Percentiles rank a stretch among this genome's conserved stretches.
phyloP scores from a whole-genome alignment of 2,113 vertebrate genomes.

The Rhinopomastus cyanomelas region DNA sequence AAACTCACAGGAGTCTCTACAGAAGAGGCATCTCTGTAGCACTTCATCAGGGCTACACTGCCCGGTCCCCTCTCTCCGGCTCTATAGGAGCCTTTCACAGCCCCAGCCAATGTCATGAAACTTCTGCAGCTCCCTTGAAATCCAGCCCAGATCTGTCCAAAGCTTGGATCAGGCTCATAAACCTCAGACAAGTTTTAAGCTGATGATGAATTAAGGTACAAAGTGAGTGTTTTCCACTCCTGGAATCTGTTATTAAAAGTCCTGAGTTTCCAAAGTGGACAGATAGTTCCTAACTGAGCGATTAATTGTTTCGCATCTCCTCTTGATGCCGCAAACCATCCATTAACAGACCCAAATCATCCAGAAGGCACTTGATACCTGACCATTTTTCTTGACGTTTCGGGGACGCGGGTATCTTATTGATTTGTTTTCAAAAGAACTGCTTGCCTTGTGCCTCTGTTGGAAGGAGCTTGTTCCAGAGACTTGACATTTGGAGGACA shows the following conservation, averaged over 20 bases:
- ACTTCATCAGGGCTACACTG: not conserved
- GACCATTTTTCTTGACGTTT: not conserved
- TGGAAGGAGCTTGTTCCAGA: constrained; percentile 37
- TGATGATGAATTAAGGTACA: constrained; percentile 65
- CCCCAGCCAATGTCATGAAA: not conserved
- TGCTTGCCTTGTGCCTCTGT: not conserved
- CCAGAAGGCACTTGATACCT: constrained; percentile 8
- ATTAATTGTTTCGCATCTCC: constrained; percentile 23
- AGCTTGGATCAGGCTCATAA: constrained; percentile 48
- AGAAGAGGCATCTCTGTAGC: not conserved
- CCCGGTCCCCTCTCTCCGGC: not conserved
- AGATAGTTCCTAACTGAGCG: constrained; percentile 41
- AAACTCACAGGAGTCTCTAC: not conserved
- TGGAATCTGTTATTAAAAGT: constrained; percentile 55
- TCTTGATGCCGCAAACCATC: not conserved
- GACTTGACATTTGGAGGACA: constrained; percentile 26
- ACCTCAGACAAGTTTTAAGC: constrained; percentile 45
- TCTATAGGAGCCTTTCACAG: not conserved
- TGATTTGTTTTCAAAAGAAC: constrained; percentile 14
- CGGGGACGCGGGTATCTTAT: not conserved
- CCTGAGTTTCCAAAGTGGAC: constrained; percentile 17
- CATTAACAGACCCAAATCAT: constrained; percentile 13
- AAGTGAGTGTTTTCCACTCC: constrained; percentile 49
- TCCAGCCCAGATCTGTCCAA: constrained; percentile 57
- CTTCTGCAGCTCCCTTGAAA: constrained; percentile 58